phyloP scores from a whole-genome alignment of 35 echinoderm and acorn worm species.

The Ophioderma brevispina region DNA sequence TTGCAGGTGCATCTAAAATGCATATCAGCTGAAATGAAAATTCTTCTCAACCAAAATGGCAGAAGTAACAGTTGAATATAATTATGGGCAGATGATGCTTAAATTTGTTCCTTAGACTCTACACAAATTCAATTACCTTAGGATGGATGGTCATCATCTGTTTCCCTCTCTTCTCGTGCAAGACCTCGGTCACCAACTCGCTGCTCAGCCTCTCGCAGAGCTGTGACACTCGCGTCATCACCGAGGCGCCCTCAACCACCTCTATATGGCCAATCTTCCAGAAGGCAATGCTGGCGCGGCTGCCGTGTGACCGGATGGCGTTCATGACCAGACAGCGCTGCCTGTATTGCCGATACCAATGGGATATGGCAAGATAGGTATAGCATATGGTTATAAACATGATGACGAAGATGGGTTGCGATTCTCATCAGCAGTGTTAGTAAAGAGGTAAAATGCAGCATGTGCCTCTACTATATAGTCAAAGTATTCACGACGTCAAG shows the following conservation, averaged over 20 bases:
- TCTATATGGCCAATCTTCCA: constrained; percentile 24
- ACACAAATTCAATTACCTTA: constrained; percentile 50
- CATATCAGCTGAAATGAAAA: too few species aligned
- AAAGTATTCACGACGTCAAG: too few species aligned
- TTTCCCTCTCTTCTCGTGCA: constrained; percentile 63
- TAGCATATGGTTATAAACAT: constrained; percentile 79
- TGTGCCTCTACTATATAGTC: too few species aligned
- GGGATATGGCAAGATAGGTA: constrained; percentile 40
- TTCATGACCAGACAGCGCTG: constrained; percentile 36
- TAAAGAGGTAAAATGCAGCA: too few species aligned
- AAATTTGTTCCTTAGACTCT: too few species aligned
- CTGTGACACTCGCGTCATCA: constrained; percentile 28
- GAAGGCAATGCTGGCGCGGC: constrained; percentile 48
- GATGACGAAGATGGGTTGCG: neutral
- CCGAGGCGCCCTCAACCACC: constrained; percentile 38
- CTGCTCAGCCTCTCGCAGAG: constrained; percentile 39
- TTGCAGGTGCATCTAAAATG: too few species aligned
- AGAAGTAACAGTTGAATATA: too few species aligned
- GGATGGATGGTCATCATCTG: constrained; percentile 65
- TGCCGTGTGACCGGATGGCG: constrained; percentile 22
- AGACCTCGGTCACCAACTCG: constrained; percentile 10
- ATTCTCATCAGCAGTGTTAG: too few species aligned
- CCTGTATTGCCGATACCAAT: constrained; percentile 37
- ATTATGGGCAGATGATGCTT: too few species aligned
- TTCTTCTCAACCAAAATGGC: too few species aligned